Conservation (phyloP, 2,888 invertebrate species). For the Carcina quercana region DNA sequence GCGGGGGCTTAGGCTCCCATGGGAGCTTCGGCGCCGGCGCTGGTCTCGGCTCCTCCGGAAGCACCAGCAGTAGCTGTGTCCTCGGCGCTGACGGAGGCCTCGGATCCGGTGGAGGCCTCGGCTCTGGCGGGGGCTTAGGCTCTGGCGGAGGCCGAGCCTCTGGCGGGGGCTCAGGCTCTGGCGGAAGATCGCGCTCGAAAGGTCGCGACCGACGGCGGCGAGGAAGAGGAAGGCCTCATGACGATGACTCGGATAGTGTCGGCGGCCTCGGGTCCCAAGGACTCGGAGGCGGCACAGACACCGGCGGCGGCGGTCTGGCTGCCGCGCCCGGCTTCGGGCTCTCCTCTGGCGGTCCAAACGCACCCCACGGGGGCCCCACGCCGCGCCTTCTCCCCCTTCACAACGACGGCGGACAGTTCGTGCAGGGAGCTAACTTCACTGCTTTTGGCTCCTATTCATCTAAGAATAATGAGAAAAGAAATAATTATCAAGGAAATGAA, state of each 20-base stretch:
- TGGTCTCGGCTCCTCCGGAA: slow-evolving; percentile 24
- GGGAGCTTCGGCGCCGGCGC: slow-evolving; percentile 29
- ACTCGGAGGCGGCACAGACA: slow-evolving; percentile 23
- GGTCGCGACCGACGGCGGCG: slow-evolving; percentile 58
- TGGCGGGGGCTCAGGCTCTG: slow-evolving; percentile 21
- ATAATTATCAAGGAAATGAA: slow-evolving; percentile 25
- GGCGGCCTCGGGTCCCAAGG: slow-evolving; percentile 42
- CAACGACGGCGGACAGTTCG: slow-evolving; percentile 38
- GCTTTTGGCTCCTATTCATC: slow-evolving; percentile 62
- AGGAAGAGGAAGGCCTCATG: slow-evolving; percentile 56
- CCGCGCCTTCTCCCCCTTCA: slow-evolving; percentile 66
- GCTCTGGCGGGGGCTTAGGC: slow-evolving; percentile 18
- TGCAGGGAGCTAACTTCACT: slow-evolving; percentile 60
- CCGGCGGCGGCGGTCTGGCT: slow-evolving; percentile 38
- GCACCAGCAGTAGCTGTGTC: too few species aligned
- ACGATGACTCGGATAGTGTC: slow-evolving; percentile 38
- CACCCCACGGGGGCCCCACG: slow-evolving; percentile 62
- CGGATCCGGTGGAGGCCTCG: slow-evolving; percentile 32
- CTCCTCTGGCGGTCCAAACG: slow-evolving; percentile 59
- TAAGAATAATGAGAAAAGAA: slow-evolving; percentile 37
- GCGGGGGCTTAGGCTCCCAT: slow-evolving; percentile 30
- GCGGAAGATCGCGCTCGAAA: slow-evolving; percentile 31
- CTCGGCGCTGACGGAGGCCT: slow-evolving; percentile 22
- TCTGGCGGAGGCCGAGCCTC: slow-evolving; percentile 20
- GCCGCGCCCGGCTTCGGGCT: slow-evolving; percentile 32